Conservation (phyloP, 2,888 invertebrate species). For the Cataglyphis albicans region DNA sequence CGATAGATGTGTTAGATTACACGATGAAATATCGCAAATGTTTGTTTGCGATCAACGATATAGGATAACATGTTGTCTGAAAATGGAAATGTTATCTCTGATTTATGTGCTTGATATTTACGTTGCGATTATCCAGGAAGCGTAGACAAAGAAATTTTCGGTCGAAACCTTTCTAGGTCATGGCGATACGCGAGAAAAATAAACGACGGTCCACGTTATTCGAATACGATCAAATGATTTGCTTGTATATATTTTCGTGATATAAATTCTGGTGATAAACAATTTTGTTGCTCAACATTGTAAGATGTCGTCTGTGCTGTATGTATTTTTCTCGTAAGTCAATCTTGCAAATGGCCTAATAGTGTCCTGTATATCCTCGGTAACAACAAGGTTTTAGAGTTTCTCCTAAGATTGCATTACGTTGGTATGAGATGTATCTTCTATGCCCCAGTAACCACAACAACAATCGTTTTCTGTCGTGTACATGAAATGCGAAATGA, state of each 20-base stretch:
- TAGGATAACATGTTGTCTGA: background rate
- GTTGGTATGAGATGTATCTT: constrained; percentile 65
- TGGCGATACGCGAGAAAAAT: constrained; percentile 21
- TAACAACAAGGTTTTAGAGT: constrained; percentile 57
- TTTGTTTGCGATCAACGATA: constrained; percentile 22
- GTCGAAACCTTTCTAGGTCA: constrained; percentile 40
- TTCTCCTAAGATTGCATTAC: constrained; percentile 60
- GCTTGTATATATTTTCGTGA: constrained; percentile 13
- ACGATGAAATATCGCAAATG: constrained; percentile 19
- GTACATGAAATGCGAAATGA: constrained; percentile 60
- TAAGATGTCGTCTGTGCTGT: background rate
- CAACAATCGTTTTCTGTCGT: constrained; percentile 53
- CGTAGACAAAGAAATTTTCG: constrained; percentile 41
- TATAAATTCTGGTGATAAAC: constrained; percentile 14
- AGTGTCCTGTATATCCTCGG: constrained; percentile 55
- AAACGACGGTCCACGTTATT: constrained; percentile 8
- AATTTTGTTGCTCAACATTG: constrained; percentile 12
- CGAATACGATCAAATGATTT: background rate
- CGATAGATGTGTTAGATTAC: constrained; percentile 13
- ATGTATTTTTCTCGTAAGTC: constrained; percentile 24
- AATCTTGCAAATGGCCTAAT: constrained; percentile 59
- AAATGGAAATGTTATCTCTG: constrained; percentile 40
- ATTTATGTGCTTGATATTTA: constrained; percentile 41
- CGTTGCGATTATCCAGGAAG: constrained; percentile 34
- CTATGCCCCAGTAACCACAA: constrained; percentile 63